Evolutionary conservation across 2,888 invertebrate species (phyloP), one percentile per base, ranked within the genome.

Genomic region (Eupithecia vulgata): DNA sequence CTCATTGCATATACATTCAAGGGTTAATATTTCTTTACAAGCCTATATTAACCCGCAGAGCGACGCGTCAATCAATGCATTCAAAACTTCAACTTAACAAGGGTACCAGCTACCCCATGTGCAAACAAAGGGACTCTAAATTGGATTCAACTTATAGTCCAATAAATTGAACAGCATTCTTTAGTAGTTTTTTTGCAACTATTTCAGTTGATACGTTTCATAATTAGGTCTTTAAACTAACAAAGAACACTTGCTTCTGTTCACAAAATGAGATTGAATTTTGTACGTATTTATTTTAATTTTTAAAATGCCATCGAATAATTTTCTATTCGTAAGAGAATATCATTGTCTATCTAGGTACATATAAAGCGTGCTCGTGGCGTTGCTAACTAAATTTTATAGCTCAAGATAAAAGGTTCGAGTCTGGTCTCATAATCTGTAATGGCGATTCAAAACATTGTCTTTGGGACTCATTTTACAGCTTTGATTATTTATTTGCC

Each of bases 101-200:
- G 74, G 73, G 71, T 73, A 68, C 66, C 79, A 81, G 84, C 84
- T 82, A 84, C 83, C 84, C 82, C 83, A 74, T 76, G 72, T 34
- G 75, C 80, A 83, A 87, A 89, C 87, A 87, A 88, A 83, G 80
- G 84, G 84, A 84, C 81, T 85, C 83, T 70, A 86, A 88, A 88
- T 89, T 88, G 85, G 83, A 88, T 87, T 82, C 81, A 77, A 85
- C 83, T 84, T 84, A 85, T 82, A 83, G 83, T 83, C 80, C 80
- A 80, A 80, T 79, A 83, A 83, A 87, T 87, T 82, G 85, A 84
- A 85, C 77, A 86, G 85, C 85, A 87, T 88, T 86, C 85, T 88
- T 88, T 85, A 88, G 67, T 78, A 75, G 72, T 52, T 76, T 73
- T 79, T 72, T 75, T 67, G 71, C 57, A 66, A 73, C 68, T 64